Percentiles rank a stretch among this genome's conserved stretches.
Conservation (phyloP, 2,797 vertebrate species). For the Choloepus didactylus region DNA sequence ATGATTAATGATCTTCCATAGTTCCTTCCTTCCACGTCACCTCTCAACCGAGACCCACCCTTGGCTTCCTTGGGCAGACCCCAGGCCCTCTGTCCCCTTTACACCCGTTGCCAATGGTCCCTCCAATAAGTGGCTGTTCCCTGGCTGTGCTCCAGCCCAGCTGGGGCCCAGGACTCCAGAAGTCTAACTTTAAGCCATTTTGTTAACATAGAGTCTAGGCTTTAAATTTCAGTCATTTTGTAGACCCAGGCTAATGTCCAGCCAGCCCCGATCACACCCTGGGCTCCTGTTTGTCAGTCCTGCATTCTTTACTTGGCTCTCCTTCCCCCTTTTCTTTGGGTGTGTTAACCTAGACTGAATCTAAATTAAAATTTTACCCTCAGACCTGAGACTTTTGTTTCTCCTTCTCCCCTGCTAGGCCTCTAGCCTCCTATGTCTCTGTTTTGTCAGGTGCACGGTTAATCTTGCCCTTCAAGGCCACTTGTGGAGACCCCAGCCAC, state of each 20-base stretch:
- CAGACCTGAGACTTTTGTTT: not conserved
- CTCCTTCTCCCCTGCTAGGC: not conserved
- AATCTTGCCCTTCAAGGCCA: not conserved
- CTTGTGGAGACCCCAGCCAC: not conserved
- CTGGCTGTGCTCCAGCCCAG: too few species aligned
- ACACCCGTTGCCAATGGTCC: rapidly evolving
- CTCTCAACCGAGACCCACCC: not conserved
- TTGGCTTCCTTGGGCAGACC: not conserved
- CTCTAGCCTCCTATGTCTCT: not conserved
- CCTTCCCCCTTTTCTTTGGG: not conserved
- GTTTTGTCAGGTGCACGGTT: not conserved
- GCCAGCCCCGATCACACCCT: not conserved
- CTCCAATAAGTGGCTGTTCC: not conserved
- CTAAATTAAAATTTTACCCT: not conserved
- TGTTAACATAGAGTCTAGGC: not conserved
- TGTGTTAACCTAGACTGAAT: not conserved
- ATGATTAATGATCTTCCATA: not conserved
- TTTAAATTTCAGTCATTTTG: not conserved
- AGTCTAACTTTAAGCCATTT: not conserved
- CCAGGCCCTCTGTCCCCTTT: too few species aligned
- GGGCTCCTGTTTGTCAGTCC: not conserved
- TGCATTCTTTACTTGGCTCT: not conserved
- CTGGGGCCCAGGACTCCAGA: not conserved
- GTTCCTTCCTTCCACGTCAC: not conserved
- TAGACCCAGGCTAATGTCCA: rapidly evolving